phyloP scores from a whole-genome alignment of 2,888 invertebrate species.

The Drosophila anomalipes region DNA sequence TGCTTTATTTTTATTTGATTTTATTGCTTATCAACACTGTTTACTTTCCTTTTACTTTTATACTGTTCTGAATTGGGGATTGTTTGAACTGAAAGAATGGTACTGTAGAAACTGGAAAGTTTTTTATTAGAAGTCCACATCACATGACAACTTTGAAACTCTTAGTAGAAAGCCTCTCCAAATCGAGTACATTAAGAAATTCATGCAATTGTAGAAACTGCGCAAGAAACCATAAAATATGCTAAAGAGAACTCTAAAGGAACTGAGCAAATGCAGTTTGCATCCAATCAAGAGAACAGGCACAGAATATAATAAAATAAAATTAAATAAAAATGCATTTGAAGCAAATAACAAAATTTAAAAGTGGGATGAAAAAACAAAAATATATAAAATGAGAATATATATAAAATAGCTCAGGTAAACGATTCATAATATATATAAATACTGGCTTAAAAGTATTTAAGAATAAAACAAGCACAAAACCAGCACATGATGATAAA shows the following conservation, averaged over 20 bases:
- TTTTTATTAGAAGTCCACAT: neutral
- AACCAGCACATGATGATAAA: neutral
- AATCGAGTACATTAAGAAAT: neutral
- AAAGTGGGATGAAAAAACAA: neutral
- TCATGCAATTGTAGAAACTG: neutral
- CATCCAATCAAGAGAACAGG: neutral
- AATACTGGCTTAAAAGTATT: neutral
- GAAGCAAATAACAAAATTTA: neutral
- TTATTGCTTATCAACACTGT: slow-evolving; percentile 8
- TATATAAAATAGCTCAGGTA: neutral
- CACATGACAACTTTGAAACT: neutral
- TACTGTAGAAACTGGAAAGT: neutral
- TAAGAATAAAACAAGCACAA: neutral
- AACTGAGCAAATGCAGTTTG: neutral
- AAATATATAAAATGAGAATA: neutral
- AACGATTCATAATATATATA: neutral
- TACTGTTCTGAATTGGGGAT: neutral
- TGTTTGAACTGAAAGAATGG: neutral
- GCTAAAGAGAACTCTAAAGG: neutral
- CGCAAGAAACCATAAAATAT: neutral
- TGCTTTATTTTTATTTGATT: slow-evolving; percentile 1
- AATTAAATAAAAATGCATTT: neutral
- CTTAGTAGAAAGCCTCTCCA: neutral
- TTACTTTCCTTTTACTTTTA: neutral
- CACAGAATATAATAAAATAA: neutral